Conservation (phyloP, 2,888 invertebrate species). For the Hypomecis punctinalis region DNA sequence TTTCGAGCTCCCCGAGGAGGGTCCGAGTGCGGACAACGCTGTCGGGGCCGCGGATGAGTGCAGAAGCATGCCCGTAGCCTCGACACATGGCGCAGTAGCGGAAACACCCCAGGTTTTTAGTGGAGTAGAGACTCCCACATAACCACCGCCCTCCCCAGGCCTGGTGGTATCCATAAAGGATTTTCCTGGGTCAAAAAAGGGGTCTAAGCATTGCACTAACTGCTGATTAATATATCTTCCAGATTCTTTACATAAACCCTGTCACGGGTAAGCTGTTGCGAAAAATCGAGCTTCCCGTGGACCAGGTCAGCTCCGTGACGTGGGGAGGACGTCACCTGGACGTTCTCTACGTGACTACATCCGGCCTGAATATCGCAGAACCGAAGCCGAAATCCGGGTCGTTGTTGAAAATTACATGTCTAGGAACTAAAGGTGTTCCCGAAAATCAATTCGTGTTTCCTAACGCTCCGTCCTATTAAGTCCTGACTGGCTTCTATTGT, state of each 20-base stretch:
- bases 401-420: conserved; percentile 7
- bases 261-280: neutral
- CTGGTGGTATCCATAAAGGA: no score
- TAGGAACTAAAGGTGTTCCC: conserved; percentile 44
- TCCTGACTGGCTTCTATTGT: neutral
- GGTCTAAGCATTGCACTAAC: neutral
- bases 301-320: conserved; percentile 23
- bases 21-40: no score
- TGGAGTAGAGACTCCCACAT: no score
- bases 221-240: conserved; percentile 4
- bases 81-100: no score
- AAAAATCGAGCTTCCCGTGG: conserved; percentile 26
- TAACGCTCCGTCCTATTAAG: conserved; percentile 6
- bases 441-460: conserved; percentile 26
- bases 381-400: conserved; percentile 4
- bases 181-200: no score
- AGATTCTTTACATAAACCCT: conserved; percentile 11
- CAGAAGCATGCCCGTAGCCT: no score
- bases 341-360: conserved; percentile 21
- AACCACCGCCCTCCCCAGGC: no score
- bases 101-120: no score
- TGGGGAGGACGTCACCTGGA: conserved; percentile 23
- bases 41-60: no score
- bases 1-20: no score
- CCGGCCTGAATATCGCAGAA: neutral